Evolutionary conservation across 2,113 vertebrate genomes (phyloP).

Genomic region (Anoura caudifer): DNA sequence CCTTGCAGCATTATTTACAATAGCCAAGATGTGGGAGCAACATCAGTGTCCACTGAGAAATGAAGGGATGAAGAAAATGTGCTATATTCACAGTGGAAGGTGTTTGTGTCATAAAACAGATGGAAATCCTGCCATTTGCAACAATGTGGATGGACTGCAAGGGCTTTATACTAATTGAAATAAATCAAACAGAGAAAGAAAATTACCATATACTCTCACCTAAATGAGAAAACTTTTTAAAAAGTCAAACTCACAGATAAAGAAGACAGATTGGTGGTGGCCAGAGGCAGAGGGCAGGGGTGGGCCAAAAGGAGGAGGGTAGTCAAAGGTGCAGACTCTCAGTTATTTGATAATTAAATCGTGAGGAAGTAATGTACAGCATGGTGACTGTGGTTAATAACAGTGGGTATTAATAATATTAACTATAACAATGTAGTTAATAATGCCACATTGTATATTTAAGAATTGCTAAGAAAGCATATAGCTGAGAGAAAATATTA

Average conservation of each 20-base stretch:
- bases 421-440: background rate
- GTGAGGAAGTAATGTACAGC: no score
- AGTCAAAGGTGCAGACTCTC: background rate
- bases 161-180: background rate
- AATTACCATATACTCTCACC: background rate
- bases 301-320: rapidly evolving
- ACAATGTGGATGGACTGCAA: no score
- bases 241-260: background rate
- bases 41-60: no score
- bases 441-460: background rate
- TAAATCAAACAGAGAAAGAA: background rate
- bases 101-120: background rate
- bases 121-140: no score
- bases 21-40: background rate
- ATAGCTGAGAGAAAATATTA: background rate
- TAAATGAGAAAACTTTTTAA: background rate
- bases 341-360: background rate
- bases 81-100: background rate
- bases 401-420: background rate
- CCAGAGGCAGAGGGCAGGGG: background rate
- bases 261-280: background rate
- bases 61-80: background rate
- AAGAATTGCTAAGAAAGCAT: background rate
- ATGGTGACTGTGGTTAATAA: background rate
- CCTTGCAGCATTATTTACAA: background rate